Conservation (phyloP, 2,113 vertebrate genomes). For the Cygnus buccinator region DNA sequence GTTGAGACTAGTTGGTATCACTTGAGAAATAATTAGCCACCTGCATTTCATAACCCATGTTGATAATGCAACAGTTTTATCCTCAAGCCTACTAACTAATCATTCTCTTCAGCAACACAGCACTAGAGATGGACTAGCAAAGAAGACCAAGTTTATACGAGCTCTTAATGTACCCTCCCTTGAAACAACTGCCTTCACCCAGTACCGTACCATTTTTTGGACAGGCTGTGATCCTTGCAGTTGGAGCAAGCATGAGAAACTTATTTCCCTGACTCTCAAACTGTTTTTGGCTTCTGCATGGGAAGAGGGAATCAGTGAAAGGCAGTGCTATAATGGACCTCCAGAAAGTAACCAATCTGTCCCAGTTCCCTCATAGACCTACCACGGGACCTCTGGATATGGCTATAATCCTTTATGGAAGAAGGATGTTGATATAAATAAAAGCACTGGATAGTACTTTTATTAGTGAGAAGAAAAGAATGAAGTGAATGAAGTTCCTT, state of each 20-base stretch:
- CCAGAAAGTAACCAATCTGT: not conserved
- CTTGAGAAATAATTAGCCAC: not conserved
- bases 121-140: not conserved
- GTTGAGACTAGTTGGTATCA: not conserved
- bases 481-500: not conserved
- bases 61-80: not conserved
- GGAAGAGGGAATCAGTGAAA: not conserved
- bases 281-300: not conserved
- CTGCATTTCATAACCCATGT: not conserved
- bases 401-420: not conserved
- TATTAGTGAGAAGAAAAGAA: not conserved
- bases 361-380: not conserved
- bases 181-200: not conserved
- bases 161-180: not conserved
- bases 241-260: not conserved
- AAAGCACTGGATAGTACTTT: not conserved
- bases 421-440: not conserved
- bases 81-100: not conserved
- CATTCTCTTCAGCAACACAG: not conserved
- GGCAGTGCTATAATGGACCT: not conserved
- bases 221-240: not conserved
- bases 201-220: not conserved
- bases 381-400: not conserved
- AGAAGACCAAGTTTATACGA: not conserved
- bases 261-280: not conserved